Evolutionary conservation across 2,888 invertebrate species (phyloP), one percentile per base, ranked within the genome.

Genomic region (Heteropelma amictum): DNA sequence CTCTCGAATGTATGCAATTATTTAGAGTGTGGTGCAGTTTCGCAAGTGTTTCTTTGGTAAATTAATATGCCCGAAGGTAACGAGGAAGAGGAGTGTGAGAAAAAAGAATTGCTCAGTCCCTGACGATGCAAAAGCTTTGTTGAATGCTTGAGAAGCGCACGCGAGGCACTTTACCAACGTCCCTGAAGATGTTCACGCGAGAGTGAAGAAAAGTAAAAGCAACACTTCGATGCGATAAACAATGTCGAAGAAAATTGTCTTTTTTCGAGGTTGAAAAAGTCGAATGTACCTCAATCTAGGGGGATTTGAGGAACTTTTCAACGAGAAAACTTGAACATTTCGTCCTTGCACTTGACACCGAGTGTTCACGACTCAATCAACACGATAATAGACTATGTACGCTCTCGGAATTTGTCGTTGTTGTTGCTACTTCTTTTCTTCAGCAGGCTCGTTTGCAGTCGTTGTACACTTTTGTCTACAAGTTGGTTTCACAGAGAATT

Each of bases 41-140:
- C 47, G 60, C 70, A 75, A 70, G 70, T 70, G 70, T 70, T 74
- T 70, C 54, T 35, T 21, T 54, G 38, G 53, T 60, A 75, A 70
- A 65, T 65, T 54, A 60, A 70, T 65, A 70, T 70, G 65, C 54
- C 33, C 10, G 26, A 10, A 40, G 28, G 40, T 12, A 42, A 10
- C 21, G 6, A 42, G 23, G 28, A 10, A 12, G 17, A 14, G 2
- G 14, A 2, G 23, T 8, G 17, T 7, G 2, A 10, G 19, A 1
- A 28, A 51, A 28, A 3, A 12, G 51, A 21, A 30, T 14, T 17
- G 21, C 10, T 8, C n/a, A 58, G 40, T 40, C n/a, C 19, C 30
- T 45, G 33, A 47, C 30, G 33, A 21, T 33, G 33, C 33, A 47
- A 61, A 28, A 61, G 8, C 35, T 49, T 38, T 26, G 35, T 38